Evolutionary conservation across 1,140 invertebrate species (phyloP).

Genomic region (Drosophila sp.): DNA sequence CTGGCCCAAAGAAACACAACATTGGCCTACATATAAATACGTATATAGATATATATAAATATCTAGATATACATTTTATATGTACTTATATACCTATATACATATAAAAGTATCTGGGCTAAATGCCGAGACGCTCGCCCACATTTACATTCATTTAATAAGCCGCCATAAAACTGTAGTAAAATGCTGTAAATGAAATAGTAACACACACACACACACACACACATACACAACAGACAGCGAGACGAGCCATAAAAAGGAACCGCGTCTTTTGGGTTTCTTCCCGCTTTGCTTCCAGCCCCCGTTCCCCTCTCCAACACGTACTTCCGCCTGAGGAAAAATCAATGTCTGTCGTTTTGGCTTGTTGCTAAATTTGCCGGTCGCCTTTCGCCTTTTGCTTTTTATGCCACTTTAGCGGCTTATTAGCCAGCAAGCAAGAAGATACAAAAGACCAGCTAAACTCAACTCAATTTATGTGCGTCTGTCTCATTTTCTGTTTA

Average conservation of each 20-base stretch:
- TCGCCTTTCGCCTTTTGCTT: conserved; percentile 37
- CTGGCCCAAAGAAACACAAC: conserved; percentile 55
- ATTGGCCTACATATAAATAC: conserved; percentile 10
- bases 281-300: not conserved
- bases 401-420: conserved; percentile 53
- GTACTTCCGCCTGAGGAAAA: conserved; percentile 26
- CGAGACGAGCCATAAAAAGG: conserved; percentile 68
- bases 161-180: conserved; percentile 80
- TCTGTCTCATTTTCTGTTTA: conserved; percentile 36
- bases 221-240: conserved; percentile 41
- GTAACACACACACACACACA: conserved; percentile 49
- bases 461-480: conserved; percentile 33
- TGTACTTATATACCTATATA: conserved; percentile 13
- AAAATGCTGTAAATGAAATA: conserved; percentile 80
- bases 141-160: conserved; percentile 79
- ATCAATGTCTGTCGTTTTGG: conserved; percentile 63
- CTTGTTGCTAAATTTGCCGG: conserved; percentile 28
- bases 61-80: conserved; percentile 3
- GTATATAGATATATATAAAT: conserved; percentile 1
- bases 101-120: conserved; percentile 37
- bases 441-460: conserved; percentile 1
- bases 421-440: conserved; percentile 52
- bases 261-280: conserved; percentile 40
- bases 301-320: not conserved
- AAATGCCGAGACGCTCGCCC: conserved; percentile 43